A percentile compares a stretch with the other conserved stretches of the same genome.
Evolutionary conservation across 2,888 invertebrate genomes (phyloP).

Genomic region (Lucinisca nassula): DNA sequence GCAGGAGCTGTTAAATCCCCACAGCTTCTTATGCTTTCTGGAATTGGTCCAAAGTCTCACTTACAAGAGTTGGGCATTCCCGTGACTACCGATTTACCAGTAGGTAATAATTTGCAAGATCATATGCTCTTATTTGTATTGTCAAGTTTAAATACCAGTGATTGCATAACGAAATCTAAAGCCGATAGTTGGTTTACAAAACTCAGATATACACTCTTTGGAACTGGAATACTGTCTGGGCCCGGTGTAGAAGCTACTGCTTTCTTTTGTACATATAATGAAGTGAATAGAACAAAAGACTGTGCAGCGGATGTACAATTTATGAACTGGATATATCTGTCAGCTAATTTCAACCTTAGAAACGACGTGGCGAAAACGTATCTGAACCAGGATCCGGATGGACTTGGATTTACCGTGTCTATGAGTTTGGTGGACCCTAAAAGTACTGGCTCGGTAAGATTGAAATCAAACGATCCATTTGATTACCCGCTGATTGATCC

Average conservation of each 20-base stretch:
- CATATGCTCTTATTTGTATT: neutral
- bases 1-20: neutral
- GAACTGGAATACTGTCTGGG: too few species aligned
- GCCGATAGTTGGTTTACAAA: neutral
- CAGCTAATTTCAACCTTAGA: slow-evolving; percentile 37
- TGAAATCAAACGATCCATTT: slow-evolving; percentile 37
- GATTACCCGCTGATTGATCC: slow-evolving; percentile 39
- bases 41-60: neutral
- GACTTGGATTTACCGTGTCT: neutral
- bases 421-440: neutral
- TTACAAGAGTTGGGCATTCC: neutral
- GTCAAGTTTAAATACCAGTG: neutral
- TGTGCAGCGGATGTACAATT: too few species aligned
- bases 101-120: neutral
- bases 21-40: neutral
- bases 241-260: too few species aligned
- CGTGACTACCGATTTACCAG: neutral
- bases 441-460: slow-evolving; percentile 3
- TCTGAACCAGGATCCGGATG: neutral
- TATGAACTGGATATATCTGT: slow-evolving; percentile 1
- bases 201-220: too few species aligned
- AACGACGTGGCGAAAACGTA: slow-evolving; percentile 45
- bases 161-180: neutral
- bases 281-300: too few species aligned
- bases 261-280: too few species aligned